Conservation (phyloP, 1,140 invertebrate species). For the Drosophila murphyi region DNA sequence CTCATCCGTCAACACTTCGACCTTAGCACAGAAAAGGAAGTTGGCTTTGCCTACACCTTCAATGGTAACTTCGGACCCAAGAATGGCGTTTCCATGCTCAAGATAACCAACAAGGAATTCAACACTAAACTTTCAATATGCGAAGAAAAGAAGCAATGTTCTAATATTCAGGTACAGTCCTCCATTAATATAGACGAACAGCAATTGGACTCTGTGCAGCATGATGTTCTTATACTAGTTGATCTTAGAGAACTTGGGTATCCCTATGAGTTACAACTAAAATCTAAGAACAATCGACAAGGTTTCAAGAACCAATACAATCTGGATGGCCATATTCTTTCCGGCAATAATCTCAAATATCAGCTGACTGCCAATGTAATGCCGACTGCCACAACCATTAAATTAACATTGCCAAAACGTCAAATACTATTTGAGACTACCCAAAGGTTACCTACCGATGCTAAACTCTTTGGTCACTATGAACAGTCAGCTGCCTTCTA, state of each 20-base stretch:
- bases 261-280: conserved; percentile 89
- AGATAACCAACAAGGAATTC: conserved; percentile 89
- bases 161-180: conserved; percentile 89
- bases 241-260: conserved; percentile 90
- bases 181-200: conserved; percentile 53
- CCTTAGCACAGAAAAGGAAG: conserved; percentile 86
- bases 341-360: conserved; percentile 88
- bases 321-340: conserved; percentile 89
- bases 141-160: conserved; percentile 91
- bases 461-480: conserved; percentile 76
- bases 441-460: conserved; percentile 83
- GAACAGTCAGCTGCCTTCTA: conserved; percentile 86
- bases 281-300: conserved; percentile 87
- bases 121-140: conserved; percentile 89
- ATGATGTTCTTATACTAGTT: conserved; percentile 86
- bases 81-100: conserved; percentile 87
- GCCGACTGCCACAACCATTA: conserved; percentile 86
- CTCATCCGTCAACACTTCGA: conserved; percentile 88
- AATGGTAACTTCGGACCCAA: conserved; percentile 86
- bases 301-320: conserved; percentile 87
- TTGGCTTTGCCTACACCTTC: conserved; percentile 87
- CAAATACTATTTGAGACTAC: conserved; percentile 87
- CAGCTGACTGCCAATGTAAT: conserved; percentile 88
- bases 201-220: conserved; percentile 81
- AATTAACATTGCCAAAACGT: conserved; percentile 88